Base-by-base conservation (phyloP, 2,113 vertebrate species). In the Dissostichus mawsoni region DNA sequence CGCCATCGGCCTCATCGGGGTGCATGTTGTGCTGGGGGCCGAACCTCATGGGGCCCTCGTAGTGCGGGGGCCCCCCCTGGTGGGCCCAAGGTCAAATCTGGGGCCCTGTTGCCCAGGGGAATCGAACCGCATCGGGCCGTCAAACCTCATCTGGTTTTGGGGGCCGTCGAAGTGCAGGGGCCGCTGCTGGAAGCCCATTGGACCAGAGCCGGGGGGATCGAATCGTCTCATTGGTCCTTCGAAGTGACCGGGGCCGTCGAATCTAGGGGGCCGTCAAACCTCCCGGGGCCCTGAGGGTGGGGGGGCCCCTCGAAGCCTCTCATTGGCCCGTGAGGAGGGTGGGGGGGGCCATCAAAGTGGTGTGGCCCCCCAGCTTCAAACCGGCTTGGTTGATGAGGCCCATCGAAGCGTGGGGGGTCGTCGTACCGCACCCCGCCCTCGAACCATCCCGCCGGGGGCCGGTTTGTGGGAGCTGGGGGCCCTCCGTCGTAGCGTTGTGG, bases 21-120 rank as follows among this genome's bases (percentile, higher is more conserved):
- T 91, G 62, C 20, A 93, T 52, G 82, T 89, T 91, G 74, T 83
- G 90, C 44, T 94, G 91, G 6, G 87, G 76, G 0, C 78, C 57
- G 87, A 95, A 93, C 92, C 96, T 8, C 53, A 94, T 92, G 6
- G 95, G 90, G 18, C 94, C 94, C 70, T 98, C 96, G 76, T 95
- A 95, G 69, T 93, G 93, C 0, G 95, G 90, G 20, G 94, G 91
- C 11, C 95, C 96, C 5, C 82, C 90, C 50, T 92, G 88, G 0
- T 94, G 92, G 8, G 96, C 2, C 48, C 20, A 2, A 94, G 90
- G 72, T 98, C 97, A 83, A 96, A 98, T 80, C 96, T 29, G 47
- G 94, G 93, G 53, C 96, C 95, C 4, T 94, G 92, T 86, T 97
- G 97, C 50, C 92, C 91, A 13, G 93, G 95, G 3, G 95, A 94